A percentile compares a stretch with the other conserved stretches of the same genome.
Evolutionary conservation across 2,113 vertebrate genomes (phyloP).

Genomic region (Dendropsophus ebraccatus): DNA sequence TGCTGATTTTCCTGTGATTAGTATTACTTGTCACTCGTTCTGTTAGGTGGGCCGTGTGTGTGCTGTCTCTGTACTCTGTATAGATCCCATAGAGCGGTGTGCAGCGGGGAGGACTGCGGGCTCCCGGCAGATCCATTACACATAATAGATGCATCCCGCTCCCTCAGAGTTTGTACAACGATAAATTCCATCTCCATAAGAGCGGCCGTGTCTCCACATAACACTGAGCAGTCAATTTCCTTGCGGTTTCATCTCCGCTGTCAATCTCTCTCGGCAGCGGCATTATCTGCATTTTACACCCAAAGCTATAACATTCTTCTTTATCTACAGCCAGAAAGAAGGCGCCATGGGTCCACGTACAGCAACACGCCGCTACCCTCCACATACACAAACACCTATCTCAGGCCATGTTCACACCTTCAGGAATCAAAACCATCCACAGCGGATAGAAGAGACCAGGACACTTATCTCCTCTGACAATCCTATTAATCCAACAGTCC

Average conservation of each 20-base stretch:
- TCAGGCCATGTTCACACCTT: no score
- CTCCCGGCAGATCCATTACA: slow-evolving; percentile 8
- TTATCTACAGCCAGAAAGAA: slow-evolving; percentile 1
- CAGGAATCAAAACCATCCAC: no score
- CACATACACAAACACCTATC: no score
- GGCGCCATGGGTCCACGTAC: not conserved
- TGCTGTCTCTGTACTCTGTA: no score
- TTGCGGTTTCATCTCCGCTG: not conserved
- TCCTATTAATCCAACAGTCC: no score
- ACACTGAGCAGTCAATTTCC: slow-evolving; percentile 31
- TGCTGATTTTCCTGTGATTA: no score
- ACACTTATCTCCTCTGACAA: no score
- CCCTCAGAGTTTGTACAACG: not conserved
- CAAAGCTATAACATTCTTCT: slow-evolving; percentile 21
- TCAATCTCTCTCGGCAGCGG: slow-evolving; percentile 20
- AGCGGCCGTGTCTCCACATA: slow-evolving; percentile 2
- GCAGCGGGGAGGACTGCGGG: not conserved
- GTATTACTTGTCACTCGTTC: no score
- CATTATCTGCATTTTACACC: slow-evolving; percentile 52
- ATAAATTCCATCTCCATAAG: slow-evolving; percentile 20
- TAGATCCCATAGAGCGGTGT: not conserved
- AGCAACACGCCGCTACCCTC: not conserved
- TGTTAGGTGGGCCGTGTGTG: no score
- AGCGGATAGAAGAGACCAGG: no score
- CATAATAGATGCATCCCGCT: slow-evolving; percentile 9